These are phyloP conservation scores for Neodiprion virginianus DNA, from an alignment of 1,140 invertebrate species.

Conservation along the genomic window DNA sequence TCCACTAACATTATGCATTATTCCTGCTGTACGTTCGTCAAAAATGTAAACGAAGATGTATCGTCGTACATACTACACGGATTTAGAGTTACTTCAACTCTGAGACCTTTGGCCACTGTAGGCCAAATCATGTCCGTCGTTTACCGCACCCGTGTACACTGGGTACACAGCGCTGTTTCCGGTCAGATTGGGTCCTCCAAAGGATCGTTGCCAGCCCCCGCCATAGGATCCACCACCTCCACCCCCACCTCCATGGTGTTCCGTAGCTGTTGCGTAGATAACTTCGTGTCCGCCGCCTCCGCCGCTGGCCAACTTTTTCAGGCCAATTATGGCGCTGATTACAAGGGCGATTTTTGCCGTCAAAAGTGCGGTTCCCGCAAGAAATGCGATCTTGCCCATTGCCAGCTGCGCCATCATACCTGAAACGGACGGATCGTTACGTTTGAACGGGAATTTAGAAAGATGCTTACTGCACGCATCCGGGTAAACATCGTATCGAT, in stretches of 20 bases:
- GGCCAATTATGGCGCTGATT: constrained; percentile 68
- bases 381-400: constrained; percentile 71
- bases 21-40: no score
- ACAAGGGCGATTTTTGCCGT: constrained; percentile 73
- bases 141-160: neutral
- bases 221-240: constrained; percentile 49
- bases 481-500: neutral
- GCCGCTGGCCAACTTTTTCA: constrained; percentile 67
- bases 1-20: no score
- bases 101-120: neutral
- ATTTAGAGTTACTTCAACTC: neutral
- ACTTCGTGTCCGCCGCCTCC: constrained; percentile 65
- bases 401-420: constrained; percentile 71
- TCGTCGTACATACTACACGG: no score
- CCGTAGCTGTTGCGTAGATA: constrained; percentile 64
- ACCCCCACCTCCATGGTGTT: constrained; percentile 50
- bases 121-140: neutral
- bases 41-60: no score
- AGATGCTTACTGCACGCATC: no score
- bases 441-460: neutral
- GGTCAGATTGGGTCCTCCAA: constrained; percentile 38
- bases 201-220: constrained; percentile 64
- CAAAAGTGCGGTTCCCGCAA: constrained; percentile 71
- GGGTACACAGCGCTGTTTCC: neutral
- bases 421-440: constrained; percentile 27